phyloP scores from a whole-genome alignment of 2,888 invertebrate species.

The Agonopterix arenella region DNA sequence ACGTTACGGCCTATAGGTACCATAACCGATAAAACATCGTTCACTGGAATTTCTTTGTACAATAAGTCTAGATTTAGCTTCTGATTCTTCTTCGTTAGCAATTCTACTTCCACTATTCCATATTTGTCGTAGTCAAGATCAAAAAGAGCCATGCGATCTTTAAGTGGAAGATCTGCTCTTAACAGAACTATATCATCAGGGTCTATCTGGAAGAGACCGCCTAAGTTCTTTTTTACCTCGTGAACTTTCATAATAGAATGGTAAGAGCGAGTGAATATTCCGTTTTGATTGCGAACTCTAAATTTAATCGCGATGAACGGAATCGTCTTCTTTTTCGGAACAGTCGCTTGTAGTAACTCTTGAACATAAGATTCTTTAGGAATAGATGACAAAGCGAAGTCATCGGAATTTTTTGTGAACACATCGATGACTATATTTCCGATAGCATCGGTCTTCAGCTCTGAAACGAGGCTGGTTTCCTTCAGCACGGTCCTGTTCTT shows the following conservation, averaged over 20 bases:
- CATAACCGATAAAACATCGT: slow-evolving; percentile 62
- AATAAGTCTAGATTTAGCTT: slow-evolving; percentile 57
- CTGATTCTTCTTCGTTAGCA: slow-evolving; percentile 56
- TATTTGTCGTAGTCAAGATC: slow-evolving; percentile 68
- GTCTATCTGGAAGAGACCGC: slow-evolving; percentile 74
- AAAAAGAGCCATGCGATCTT: slow-evolving; percentile 57
- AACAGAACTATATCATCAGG: slow-evolving; percentile 65
- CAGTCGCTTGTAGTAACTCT: slow-evolving; percentile 52
- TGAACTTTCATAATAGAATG: slow-evolving; percentile 70
- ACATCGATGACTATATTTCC: slow-evolving; percentile 63
- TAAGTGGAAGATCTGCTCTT: slow-evolving; percentile 56
- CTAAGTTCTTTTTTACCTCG: slow-evolving; percentile 78
- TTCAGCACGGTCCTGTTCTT: slow-evolving; percentile 63
- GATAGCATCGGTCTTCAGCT: slow-evolving; percentile 52
- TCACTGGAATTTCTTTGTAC: slow-evolving; percentile 57
- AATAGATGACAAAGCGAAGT: slow-evolving; percentile 53
- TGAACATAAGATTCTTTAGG: slow-evolving; percentile 62
- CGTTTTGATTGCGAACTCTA: slow-evolving; percentile 53
- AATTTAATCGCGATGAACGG: slow-evolving; percentile 70
- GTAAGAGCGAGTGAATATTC: slow-evolving; percentile 70
- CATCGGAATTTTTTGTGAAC: slow-evolving; percentile 59
- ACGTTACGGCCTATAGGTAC: slow-evolving; percentile 54
- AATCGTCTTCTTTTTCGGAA: slow-evolving; percentile 55
- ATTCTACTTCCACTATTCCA: slow-evolving; percentile 63
- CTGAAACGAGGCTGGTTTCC: slow-evolving; percentile 50